Base-by-base conservation (phyloP, 2,888 invertebrate species). In the Ophioninae sp. region DNA sequence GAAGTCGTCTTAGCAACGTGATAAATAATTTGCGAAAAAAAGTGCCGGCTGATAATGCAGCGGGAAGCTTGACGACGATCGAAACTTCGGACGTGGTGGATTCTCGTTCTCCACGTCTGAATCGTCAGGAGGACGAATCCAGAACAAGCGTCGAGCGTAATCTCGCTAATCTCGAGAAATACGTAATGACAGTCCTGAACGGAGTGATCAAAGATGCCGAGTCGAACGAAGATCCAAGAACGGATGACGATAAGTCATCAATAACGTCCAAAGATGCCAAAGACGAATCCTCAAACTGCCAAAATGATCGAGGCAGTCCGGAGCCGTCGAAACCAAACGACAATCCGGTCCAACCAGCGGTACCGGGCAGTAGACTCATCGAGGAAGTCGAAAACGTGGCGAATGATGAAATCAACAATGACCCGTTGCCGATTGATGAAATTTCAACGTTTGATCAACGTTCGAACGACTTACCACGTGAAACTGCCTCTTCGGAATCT, bases 161-260 rank as follows among this genome's bases (percentile, higher is more conserved):
- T 78, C 88, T 93, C 17, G 92, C 92, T 73, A 91, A 89, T 20
- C 86, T 92, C 6, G 92, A 92, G 80, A 91, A 92, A 78, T 91
- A 91, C 88, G 92, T 92, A 75, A 93, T 92, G 92, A 93, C 92
- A 59, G 92, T 93, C 71, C 83, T 93, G 41, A 92, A 91, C 81
- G 91, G 91, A 6, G 92, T 92, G 22, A 92, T 92, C 65, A 90
- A 92, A 79, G 91, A 91, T 76, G 90, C 92, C 75, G 91, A 90
- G 82, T 69, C 85, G 6, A 85, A 82, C 56, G 82, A 83, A 41
- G 81, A 86, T 6, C 69, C 74, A 0, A 80, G 81, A 56, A 81
- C 64, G 9, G 83, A 82, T 17, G 39, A 68, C 2, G 83, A 85
- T 30, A 30, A 30, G 1, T 30, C 30, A 30, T 30, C 30, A 30